Base-by-base conservation (phyloP, 2,888 invertebrate species). In the Tortrix viridana region DNA sequence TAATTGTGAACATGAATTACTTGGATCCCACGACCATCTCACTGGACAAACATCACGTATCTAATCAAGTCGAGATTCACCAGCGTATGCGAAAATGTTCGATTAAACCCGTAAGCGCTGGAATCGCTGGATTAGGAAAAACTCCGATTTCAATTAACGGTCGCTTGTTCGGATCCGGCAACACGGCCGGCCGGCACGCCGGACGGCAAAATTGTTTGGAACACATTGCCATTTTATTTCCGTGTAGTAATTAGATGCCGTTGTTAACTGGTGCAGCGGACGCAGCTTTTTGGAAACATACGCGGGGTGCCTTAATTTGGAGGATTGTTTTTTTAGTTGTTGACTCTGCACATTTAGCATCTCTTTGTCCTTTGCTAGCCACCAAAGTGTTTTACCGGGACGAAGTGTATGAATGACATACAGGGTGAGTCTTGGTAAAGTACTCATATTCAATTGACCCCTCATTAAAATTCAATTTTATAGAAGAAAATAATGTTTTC, bases 81-180 rank as follows among this genome's bases (percentile, higher is more conserved):
- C 61, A 56, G 65, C 63, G 19, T 49, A 58, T 53, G 59, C 56
- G 54, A 66, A 56, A 60, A 67, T 67, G 70, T 74, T 74, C 74
- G 74, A 81, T 83, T 77, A 77, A 69, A 66, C 63, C 74, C 68
- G 71, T 69, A 76, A 73, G 67, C 67, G 67, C 53, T 37, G 79
- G 79, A 76, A 73, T 67, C 67, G 67, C 52, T 37, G 79, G 79
- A 82, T 84, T 85, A 85, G 80, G 74, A 82, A 85, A 88, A 88
- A 86, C 79, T 74, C 81, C 80, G 74, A 81, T 87, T 90, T 87
- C 89, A 91, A 91, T 91, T 91, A 91, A 83, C 82, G 76, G 66
- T 69, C 73, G 80, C 89, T 88, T 91, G 90, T 89, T 82, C 80
- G 73, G 67, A 69, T 70, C 73, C 72, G 71, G 68, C 72, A 74